Conservation (phyloP, 2,113 vertebrate genomes). For the Tichodroma muraria region DNA sequence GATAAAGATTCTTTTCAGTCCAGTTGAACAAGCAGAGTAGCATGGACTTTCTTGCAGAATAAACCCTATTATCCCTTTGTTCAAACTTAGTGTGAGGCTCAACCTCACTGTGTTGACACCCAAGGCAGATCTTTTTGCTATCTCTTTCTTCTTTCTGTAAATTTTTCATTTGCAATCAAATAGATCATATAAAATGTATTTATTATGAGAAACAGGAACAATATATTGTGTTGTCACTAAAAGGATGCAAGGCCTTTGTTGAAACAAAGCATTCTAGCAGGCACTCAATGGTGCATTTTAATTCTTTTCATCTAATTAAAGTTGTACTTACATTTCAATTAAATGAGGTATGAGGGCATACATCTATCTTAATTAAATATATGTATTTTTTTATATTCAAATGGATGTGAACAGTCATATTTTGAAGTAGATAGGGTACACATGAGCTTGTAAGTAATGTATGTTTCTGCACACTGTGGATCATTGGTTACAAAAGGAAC, state of each 20-base stretch:
- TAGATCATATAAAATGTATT: background rate
- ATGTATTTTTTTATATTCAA: background rate
- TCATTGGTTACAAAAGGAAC: background rate
- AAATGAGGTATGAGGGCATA: background rate
- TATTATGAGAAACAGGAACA: background rate
- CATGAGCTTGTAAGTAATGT: background rate
- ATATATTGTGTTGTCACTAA: background rate
- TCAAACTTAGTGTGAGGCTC: background rate
- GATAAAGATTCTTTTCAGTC: background rate
- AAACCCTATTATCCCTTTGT: background rate
- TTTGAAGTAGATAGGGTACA: background rate
- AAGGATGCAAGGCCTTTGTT: background rate
- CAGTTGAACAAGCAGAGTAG: background rate
- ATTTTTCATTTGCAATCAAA: background rate
- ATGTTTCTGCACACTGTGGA: background rate
- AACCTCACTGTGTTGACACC: background rate
- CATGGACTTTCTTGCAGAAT: background rate
- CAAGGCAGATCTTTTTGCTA: background rate
- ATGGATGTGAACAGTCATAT: background rate
- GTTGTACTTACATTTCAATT: background rate
- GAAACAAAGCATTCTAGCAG: background rate
- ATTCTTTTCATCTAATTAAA: conserved; percentile 7
- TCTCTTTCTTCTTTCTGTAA: background rate
- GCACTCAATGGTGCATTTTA: background rate
- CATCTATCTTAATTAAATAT: background rate